These are phyloP conservation scores for Zosterops borbonicus DNA, from an alignment of 2,113 vertebrate genomes.

Conservation along the genomic window DNA sequence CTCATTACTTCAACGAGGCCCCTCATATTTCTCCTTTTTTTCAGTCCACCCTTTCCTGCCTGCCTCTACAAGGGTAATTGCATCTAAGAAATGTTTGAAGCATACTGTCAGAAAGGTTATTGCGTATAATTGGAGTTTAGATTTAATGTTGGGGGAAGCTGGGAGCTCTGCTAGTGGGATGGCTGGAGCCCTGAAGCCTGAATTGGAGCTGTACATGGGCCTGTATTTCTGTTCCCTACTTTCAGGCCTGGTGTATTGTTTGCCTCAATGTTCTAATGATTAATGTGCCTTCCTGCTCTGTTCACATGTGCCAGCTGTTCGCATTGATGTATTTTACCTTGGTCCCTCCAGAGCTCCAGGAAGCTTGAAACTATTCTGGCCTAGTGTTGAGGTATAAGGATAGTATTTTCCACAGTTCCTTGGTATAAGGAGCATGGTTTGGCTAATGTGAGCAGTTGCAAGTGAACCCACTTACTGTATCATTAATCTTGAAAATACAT, in stretches of 20 bases:
- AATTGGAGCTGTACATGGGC: not conserved
- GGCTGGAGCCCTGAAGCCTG: slow-evolving; percentile 3
- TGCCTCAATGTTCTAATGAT: not conserved
- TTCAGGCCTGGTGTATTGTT: not conserved
- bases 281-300: not conserved
- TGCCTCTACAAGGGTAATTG: slow-evolving; percentile 42
- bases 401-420: not conserved
- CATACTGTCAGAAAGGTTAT: slow-evolving; percentile 50
- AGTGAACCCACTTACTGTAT: not conserved
- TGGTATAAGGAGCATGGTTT: not conserved
- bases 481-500: not conserved
- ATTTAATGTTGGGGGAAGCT: not conserved
- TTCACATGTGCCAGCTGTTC: not conserved
- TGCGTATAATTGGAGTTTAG: slow-evolving; percentile 36
- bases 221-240: not conserved
- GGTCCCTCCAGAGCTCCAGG: not conserved
- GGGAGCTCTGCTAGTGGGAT: not conserved
- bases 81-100: slow-evolving; percentile 36
- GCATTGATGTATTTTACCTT: not conserved
- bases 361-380: not conserved
- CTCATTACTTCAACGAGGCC: slow-evolving; percentile 47
- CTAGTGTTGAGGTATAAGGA: not conserved
- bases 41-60: slow-evolving; percentile 4
- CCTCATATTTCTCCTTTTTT: not conserved
- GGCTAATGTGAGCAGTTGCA: not conserved